These are phyloP conservation scores for Xerus inauris DNA, from an alignment of 2,113 vertebrate species.

Conservation along the genomic window DNA sequence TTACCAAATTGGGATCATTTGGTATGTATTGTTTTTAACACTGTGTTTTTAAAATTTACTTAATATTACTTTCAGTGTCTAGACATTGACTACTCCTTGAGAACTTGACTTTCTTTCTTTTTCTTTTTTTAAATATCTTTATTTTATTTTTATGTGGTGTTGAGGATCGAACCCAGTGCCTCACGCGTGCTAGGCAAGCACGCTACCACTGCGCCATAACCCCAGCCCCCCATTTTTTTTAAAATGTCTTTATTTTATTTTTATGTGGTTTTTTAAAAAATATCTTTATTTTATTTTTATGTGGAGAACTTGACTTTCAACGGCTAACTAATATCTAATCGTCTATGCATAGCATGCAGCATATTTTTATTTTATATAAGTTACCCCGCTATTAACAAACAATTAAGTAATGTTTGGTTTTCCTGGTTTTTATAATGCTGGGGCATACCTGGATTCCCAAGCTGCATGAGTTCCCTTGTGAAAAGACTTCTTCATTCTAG, in stretches of 20 bases:
- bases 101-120: background rate
- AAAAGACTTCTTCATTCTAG: background rate
- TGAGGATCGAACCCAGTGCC: too few species aligned
- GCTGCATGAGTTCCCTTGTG: background rate
- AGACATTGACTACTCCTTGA: background rate
- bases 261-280: too few species aligned
- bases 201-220: too few species aligned
- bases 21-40: background rate
- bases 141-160: too few species aligned
- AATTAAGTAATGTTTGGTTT: background rate
- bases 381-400: background rate
- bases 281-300: too few species aligned
- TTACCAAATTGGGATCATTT: background rate
- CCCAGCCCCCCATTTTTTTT: too few species aligned
- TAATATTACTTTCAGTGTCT: background rate
- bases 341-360: background rate
- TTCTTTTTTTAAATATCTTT: too few species aligned
- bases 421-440: background rate
- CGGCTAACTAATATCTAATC: background rate
- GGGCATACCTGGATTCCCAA: background rate
- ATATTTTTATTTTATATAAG: constrained; percentile 13
- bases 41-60: background rate
- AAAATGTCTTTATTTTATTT: too few species aligned
- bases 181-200: too few species aligned
- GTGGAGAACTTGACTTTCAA: background rate